A percentile compares a stretch with the other conserved stretches of the same genome.
Conservation (phyloP, 2,888 invertebrate genomes). For the Archips xylosteana region DNA sequence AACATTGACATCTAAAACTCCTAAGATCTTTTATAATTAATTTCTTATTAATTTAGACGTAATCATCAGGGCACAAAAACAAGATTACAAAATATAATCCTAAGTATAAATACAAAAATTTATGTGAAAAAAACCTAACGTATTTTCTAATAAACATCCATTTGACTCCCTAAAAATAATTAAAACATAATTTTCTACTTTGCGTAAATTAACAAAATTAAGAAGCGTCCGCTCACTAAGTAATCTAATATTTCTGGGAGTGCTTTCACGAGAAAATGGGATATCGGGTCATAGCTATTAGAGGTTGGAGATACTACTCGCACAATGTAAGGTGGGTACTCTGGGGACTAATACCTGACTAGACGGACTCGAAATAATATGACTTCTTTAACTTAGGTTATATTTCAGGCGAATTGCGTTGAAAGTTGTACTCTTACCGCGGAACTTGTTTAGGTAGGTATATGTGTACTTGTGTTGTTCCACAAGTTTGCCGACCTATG, state of each 20-base stretch:
- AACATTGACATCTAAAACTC: too few species aligned
- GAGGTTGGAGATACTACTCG: neutral
- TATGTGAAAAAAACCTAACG: neutral
- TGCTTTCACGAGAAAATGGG: slow-evolving; percentile 22
- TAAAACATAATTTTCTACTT: slow-evolving; percentile 31
- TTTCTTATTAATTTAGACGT: too few species aligned
- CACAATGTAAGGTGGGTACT: neutral
- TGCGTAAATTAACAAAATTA: slow-evolving; percentile 30
- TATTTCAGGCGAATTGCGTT: slow-evolving; percentile 10
- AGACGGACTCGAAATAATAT: neutral
- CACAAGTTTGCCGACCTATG: neutral
- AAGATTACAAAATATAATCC: too few species aligned
- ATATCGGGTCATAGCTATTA: slow-evolving; percentile 15
- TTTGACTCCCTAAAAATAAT: slow-evolving; percentile 15
- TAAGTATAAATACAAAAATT: neutral
- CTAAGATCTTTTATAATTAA: too few species aligned
- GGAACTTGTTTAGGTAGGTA: slow-evolving; percentile 1
- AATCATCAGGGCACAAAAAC: too few species aligned
- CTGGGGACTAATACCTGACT: neutral
- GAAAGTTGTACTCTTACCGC: neutral
- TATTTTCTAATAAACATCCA: slow-evolving; percentile 16
- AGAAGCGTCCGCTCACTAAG: slow-evolving; percentile 27
- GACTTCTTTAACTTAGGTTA: slow-evolving; percentile 2
- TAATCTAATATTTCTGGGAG: slow-evolving; percentile 33
- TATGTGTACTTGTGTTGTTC: neutral